Evolutionary conservation across 2,113 vertebrate genomes (phyloP).

Genomic region (Tetrao urogallus): DNA sequence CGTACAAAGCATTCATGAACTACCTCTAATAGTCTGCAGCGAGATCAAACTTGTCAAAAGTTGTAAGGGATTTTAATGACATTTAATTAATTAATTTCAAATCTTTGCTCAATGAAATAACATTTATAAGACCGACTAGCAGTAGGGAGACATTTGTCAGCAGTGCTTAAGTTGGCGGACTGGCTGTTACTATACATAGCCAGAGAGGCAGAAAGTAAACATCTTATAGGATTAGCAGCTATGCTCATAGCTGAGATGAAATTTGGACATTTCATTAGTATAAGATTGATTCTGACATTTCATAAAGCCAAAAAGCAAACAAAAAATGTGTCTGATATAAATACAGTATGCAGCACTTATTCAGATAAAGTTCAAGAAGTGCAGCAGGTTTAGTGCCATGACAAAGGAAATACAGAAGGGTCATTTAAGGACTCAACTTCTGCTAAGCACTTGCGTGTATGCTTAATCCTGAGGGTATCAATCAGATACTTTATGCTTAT

Average conservation of each 20-base stretch:
- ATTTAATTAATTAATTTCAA: constrained; percentile 68
- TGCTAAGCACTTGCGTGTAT: background rate
- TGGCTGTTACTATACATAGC: constrained; percentile 68
- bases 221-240: constrained; percentile 66
- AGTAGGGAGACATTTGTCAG: constrained; percentile 42
- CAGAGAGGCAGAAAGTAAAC: constrained; percentile 61
- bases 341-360: constrained; percentile 46
- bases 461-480: background rate
- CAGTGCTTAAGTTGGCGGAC: constrained; percentile 62
- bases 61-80: constrained; percentile 64
- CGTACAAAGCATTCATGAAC: background rate
- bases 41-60: constrained; percentile 49
- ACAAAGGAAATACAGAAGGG: constrained; percentile 55
- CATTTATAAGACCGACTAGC: constrained; percentile 55
- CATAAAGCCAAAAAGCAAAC: constrained; percentile 72
- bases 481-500: background rate
- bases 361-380: constrained; percentile 72
- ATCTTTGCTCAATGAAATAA: constrained; percentile 65
- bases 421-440: constrained; percentile 50
- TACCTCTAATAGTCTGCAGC: background rate
- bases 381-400: constrained; percentile 40
- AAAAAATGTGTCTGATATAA: constrained; percentile 61
- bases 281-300: constrained; percentile 74
- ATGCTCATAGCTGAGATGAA: constrained; percentile 65
- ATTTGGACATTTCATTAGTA: constrained; percentile 73